Percentiles rank a stretch among this genome's conserved stretches.
Evolutionary conservation across 2,113 vertebrate genomes (phyloP).

Genomic region (Pogona vitticeps): DNA sequence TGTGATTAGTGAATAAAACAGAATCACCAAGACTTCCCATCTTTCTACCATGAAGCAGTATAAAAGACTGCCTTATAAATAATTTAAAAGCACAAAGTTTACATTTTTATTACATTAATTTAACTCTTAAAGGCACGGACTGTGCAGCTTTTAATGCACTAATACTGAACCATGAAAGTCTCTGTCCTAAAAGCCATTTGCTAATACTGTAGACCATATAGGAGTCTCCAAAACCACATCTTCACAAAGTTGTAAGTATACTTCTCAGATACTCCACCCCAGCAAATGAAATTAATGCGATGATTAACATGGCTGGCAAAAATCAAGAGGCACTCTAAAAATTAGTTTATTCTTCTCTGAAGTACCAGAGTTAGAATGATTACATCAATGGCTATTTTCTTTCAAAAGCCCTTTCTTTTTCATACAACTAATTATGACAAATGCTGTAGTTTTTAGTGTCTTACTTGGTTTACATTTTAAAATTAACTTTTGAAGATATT

Average conservation of each 20-base stretch:
- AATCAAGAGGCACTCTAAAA: background rate
- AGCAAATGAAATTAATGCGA: slow-evolving; percentile 19
- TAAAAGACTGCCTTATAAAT: background rate
- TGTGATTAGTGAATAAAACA: background rate
- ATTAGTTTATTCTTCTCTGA: background rate
- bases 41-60: background rate
- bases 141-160: background rate
- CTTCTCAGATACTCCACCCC: slow-evolving; percentile 9
- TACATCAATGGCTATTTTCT: slow-evolving; percentile 16
- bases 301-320: background rate
- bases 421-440: slow-evolving; percentile 17
- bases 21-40: background rate
- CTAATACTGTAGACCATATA: slow-evolving; percentile 2
- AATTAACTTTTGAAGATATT: slow-evolving; percentile 14
- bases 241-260: slow-evolving; percentile 6
- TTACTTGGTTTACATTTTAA: slow-evolving; percentile 32
- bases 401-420: slow-evolving; percentile 9
- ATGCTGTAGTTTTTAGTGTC: background rate
- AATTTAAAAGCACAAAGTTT: slow-evolving; percentile 22
- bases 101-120: slow-evolving; percentile 4
- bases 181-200: slow-evolving; percentile 4
- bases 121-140: background rate
- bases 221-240: slow-evolving; percentile 19
- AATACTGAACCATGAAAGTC: slow-evolving; percentile 21
- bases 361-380: background rate